phyloP scores from a whole-genome alignment of 2,113 vertebrate genomes.

The Paralichthys olivaceus region DNA sequence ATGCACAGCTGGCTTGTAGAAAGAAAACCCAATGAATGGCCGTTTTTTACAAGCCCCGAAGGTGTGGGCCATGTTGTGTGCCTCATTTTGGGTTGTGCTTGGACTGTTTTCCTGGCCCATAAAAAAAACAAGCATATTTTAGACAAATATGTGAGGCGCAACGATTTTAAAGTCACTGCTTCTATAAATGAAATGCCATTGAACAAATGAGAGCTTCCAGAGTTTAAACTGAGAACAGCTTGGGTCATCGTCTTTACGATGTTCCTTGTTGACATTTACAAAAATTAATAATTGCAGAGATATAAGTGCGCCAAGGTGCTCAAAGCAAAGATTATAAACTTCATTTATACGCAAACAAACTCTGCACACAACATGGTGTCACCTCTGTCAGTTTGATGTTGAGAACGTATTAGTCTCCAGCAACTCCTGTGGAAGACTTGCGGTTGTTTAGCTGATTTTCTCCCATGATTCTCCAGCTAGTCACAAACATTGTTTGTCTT shows the following conservation, averaged over 20 bases:
- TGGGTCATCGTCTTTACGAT: not conserved
- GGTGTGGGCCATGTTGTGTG: slow-evolving; percentile 27
- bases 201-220: too few species aligned
- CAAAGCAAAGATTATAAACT: too few species aligned
- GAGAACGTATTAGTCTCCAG: not conserved
- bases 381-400: not conserved
- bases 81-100: slow-evolving; percentile 43
- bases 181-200: slow-evolving; percentile 25
- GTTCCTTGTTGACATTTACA: not conserved
- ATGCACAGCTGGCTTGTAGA: slow-evolving; percentile 31
- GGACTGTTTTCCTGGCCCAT: slow-evolving; percentile 34
- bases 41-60: slow-evolving; percentile 49
- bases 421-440: not conserved
- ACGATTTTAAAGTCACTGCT: slow-evolving; percentile 21
- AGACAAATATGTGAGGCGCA: slow-evolving; percentile 23
- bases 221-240: slow-evolving; percentile 7
- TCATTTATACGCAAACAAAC: too few species aligned
- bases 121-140: slow-evolving; percentile 55
- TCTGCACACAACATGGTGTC: not conserved
- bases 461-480: not conserved
- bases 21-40: slow-evolving; percentile 42
- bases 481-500: not conserved
- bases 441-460: not conserved
- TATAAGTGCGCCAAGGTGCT: too few species aligned
- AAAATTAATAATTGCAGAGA: not conserved